These are phyloP conservation scores for Brachyptera putata DNA, from an alignment of 2,888 invertebrate species.

Conservation along the genomic window DNA sequence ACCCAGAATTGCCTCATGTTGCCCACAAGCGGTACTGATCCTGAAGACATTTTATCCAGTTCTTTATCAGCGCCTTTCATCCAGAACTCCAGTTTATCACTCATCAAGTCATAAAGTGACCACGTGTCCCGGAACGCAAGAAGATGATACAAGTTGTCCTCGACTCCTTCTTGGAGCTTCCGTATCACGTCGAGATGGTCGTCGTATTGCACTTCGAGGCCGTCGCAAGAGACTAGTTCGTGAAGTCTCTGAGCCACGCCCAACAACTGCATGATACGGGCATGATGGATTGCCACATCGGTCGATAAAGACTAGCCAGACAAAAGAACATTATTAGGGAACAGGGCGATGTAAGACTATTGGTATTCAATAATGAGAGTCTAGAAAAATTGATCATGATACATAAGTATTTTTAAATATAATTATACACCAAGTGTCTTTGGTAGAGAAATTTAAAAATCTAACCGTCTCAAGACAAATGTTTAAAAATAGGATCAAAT, in stretches of 20 bases:
- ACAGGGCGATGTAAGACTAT: neutral
- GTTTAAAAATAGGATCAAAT: no score
- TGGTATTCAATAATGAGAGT: neutral
- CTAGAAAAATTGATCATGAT: neutral
- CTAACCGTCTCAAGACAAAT: no score
- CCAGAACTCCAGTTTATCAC: slow-evolving; percentile 72
- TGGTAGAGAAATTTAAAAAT: no score
- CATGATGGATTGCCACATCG: slow-evolving; percentile 76
- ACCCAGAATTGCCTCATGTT: slow-evolving; percentile 81
- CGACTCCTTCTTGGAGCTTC: slow-evolving; percentile 71
- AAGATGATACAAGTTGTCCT: slow-evolving; percentile 64
- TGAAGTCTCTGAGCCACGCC: slow-evolving; percentile 69
- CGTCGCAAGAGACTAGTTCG: slow-evolving; percentile 68
- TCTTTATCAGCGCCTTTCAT: slow-evolving; percentile 69
- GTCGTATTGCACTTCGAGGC: slow-evolving; percentile 68
- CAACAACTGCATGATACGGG: slow-evolving; percentile 68
- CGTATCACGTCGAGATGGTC: slow-evolving; percentile 67
- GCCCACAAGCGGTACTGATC: slow-evolving; percentile 58
- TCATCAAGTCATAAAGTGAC: slow-evolving; percentile 67
- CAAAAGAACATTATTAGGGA: slow-evolving; percentile 25
- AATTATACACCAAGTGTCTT: neutral
- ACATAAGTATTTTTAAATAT: neutral
- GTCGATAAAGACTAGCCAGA: slow-evolving; percentile 65
- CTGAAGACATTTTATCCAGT: slow-evolving; percentile 59
- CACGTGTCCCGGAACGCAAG: slow-evolving; percentile 74